These are phyloP conservation scores for Gymnogyps californianus DNA, from an alignment of 2,113 vertebrate species.

Conservation along the genomic window DNA sequence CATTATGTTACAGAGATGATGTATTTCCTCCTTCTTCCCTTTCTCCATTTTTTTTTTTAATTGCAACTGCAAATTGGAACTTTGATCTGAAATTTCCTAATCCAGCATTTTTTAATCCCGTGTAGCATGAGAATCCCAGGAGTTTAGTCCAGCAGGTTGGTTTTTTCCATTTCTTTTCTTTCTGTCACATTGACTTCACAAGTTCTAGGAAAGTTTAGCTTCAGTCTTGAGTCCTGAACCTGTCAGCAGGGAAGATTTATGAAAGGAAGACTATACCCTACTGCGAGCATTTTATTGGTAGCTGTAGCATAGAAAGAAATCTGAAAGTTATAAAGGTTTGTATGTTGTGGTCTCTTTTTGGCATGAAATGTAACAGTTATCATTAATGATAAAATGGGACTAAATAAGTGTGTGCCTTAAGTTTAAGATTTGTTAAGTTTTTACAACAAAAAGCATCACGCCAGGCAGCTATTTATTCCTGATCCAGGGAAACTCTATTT, in stretches of 20 bases:
- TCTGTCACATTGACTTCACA: neutral
- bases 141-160: neutral
- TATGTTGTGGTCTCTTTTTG: neutral
- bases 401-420: neutral
- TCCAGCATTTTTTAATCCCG: neutral
- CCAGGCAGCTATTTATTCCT: neutral
- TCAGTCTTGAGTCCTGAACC: neutral
- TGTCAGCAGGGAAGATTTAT: neutral
- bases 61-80: neutral
- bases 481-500: neutral
- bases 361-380: neutral
- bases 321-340: neutral
- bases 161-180: neutral
- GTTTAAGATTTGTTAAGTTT: neutral
- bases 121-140: neutral
- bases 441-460: neutral
- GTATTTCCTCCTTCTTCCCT: neutral
- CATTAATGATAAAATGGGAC: neutral
- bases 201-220: neutral
- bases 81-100: neutral
- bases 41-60: neutral
- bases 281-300: neutral
- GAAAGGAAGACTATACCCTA: neutral
- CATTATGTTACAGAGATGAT: neutral
- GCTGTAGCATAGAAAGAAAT: neutral